Evolutionary conservation across 2,113 vertebrate genomes (phyloP).

Genomic region (Podilymbus podiceps): DNA sequence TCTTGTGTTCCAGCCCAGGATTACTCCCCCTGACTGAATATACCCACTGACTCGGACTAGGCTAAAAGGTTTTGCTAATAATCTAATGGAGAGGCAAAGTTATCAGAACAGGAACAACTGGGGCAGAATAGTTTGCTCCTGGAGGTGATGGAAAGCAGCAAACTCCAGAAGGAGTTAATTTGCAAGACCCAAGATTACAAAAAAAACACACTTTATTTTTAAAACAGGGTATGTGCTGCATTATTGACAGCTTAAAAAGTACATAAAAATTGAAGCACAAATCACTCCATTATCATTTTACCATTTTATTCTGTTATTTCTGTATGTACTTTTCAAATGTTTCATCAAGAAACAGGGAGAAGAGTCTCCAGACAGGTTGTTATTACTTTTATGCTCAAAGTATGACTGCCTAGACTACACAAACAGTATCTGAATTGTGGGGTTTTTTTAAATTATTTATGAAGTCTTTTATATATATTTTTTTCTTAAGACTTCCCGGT

Average conservation of each 20-base stretch:
- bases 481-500: background rate
- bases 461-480: background rate
- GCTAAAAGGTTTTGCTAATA: background rate
- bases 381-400: background rate
- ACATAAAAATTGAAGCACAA: background rate
- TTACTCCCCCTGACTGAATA: background rate
- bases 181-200: background rate
- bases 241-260: background rate
- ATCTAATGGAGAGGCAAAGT: background rate
- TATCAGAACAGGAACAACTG: background rate
- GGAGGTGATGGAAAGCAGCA: background rate
- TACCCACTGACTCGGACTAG: rapidly evolving
- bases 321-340: background rate
- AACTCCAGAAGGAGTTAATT: background rate
- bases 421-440: background rate
- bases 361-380: background rate
- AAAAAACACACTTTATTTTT: background rate
- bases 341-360: background rate
- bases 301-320: background rate
- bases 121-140: background rate
- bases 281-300: background rate
- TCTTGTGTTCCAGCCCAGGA: background rate
- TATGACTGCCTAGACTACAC: background rate
- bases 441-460: background rate
- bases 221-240: background rate